Conservation (phyloP, 2,113 vertebrate genomes). For the Chrysochloris asiatica region DNA sequence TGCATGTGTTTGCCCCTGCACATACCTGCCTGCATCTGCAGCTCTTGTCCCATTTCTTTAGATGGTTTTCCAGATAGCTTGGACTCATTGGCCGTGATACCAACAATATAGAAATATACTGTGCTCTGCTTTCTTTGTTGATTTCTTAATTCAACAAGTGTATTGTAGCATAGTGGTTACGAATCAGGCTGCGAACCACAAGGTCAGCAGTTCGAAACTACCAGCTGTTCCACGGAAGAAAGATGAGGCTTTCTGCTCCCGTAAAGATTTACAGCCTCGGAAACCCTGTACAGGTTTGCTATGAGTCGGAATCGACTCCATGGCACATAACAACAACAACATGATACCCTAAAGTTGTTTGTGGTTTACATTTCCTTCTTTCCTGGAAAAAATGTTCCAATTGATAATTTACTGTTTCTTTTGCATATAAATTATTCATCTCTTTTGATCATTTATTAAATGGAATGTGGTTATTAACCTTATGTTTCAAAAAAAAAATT, state of each 20-base stretch:
- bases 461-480: neutral
- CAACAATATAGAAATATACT: neutral
- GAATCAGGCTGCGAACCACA: too few relatives aligned
- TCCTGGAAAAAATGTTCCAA: neutral
- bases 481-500: too few relatives aligned
- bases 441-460: neutral
- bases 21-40: rapidly evolving
- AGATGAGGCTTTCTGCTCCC: too few relatives aligned
- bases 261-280: too few relatives aligned
- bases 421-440: neutral
- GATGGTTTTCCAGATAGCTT: neutral
- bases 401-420: conserved; percentile 34
- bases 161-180: too few relatives aligned
- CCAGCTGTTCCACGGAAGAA: too few relatives aligned
- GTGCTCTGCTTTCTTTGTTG: neutral
- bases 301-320: too few relatives aligned
- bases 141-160: neutral
- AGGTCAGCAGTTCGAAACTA: too few relatives aligned
- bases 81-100: too few relatives aligned
- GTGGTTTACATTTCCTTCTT: neutral
- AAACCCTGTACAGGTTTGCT: too few relatives aligned
- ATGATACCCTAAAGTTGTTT: neutral
- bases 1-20: neutral
- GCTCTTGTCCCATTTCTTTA: neutral
- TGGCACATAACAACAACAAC: too few relatives aligned